Base-by-base conservation (phyloP, 2,113 vertebrate species). In the Cryptomyrus ogoouensis region DNA sequence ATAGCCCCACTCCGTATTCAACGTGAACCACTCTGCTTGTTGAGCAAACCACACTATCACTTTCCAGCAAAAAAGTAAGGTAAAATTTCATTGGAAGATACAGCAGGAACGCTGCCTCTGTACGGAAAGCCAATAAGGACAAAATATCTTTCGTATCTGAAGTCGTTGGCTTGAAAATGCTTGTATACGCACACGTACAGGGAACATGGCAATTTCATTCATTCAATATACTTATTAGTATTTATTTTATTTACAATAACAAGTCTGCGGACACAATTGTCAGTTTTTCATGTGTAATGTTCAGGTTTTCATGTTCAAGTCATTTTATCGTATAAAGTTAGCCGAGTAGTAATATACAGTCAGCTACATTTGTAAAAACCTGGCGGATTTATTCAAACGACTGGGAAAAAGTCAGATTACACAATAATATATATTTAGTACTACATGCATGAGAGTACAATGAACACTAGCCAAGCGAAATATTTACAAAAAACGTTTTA, bases 41-140 rank as follows among this genome's bases (percentile, higher is more conserved):
- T 21, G 10, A 31, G 13, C 2, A 87, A 24, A 15, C 24, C 3
- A 19, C 17, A 52, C 5, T 9, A 44, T 44, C 35, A 46, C 19
- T 46, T 44, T 47, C 13, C 10, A 42, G 19, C n/a, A 27, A 27
- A 52, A 56, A 27, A 87, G 21, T 70, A 87, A 87, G 13, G 13
- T 12, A 4, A 1, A 5, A 90, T 77, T 74, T 21, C 4, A 90
- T 90, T 90, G 85, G 89, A 87, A 7, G 31, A 83, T n/a, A 49
- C 83, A 0, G 46, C n/a, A 74, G 27, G 17, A 10, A 42, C 10
- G 44, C n/a, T 21, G 21, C 27, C 44, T 10, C n/a, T 87, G 27
- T 90, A 87, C 62, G 85, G 89, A 47, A 87, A 5, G 17, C 21
- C 21, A 90, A 7, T 87, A 24, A 74, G 83, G 58, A 87, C 89